Base-by-base conservation (phyloP, 2,797 vertebrate species). In the Clamator glandarius region DNA sequence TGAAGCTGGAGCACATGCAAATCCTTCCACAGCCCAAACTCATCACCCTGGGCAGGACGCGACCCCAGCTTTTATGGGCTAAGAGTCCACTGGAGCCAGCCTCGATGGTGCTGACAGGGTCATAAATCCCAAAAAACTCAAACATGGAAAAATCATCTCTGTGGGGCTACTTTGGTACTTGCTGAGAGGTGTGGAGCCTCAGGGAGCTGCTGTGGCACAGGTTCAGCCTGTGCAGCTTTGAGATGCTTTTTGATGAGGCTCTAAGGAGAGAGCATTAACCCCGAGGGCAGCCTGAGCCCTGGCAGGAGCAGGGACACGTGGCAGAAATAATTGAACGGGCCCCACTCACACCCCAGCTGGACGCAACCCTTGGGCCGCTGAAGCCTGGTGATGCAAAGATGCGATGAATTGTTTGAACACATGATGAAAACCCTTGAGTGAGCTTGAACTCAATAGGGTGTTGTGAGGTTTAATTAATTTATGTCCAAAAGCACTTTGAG, bases 381-480 rank as follows among this genome's bases (percentile, higher is more conserved):
- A 57, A 36, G 77, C 17, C 11, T 1, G 4, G 35, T 0, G 0
- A 41, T 15, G 6, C 67, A 57, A 76, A 69, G 55, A 55, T 16
- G 72, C 6, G 1, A 9, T 5, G 76, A 48, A 36, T 44, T 73
- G 39, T 87, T 75, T 72, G 84, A 94, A 59, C 46, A 4, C 20
- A 20, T 4, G 23, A 69, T 93, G 55, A 81, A 78, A 92, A 75
- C 62, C 64, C 78, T 58, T 3, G 69, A 16, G 58, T 68, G 90
- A 93, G 89, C 51, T 72, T 54, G 42, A 92, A 59, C 92, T 67
- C 87, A 64, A 48, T 14, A 44, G 87, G 66, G 85, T 68, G 79
- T 81, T 89, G 82, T 33, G 93, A 89, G 74, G 35, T 51, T 92
- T 95, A 81, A 95, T 96, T 95, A 92, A 95, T 95, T 93, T 42